Evolutionary conservation across 2,797 vertebrate species (phyloP).

Genomic region (Oreortyx pictus): DNA sequence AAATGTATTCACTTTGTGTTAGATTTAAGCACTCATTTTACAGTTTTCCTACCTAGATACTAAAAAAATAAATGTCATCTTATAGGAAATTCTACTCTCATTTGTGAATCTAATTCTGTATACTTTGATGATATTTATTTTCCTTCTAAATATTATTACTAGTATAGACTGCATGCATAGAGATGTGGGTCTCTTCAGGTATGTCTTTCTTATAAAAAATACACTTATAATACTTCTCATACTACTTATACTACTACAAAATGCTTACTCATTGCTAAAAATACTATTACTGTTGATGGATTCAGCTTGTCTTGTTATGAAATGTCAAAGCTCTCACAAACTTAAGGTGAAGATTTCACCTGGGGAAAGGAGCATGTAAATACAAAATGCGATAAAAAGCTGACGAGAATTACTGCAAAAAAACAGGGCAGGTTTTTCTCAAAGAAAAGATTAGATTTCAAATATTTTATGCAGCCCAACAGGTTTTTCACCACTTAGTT

Average conservation of each 20-base stretch:
- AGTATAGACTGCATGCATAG: neutral
- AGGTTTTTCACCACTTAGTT: neutral
- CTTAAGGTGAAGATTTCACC: conserved; percentile 10
- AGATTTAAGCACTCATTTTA: neutral
- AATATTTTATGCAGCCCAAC: neutral
- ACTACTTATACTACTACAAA: neutral
- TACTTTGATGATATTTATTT: neutral
- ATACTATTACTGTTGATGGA: conserved; percentile 7
- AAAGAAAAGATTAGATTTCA: neutral
- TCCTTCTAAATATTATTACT: neutral
- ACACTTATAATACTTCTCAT: neutral
- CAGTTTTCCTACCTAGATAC: neutral
- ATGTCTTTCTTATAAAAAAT: neutral
- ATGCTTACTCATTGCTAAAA: conserved; percentile 39
- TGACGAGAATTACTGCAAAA: neutral
- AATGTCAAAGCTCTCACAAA: conserved; percentile 23
- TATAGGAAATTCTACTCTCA: neutral
- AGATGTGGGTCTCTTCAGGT: neutral
- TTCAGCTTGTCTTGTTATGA: conserved; percentile 24
- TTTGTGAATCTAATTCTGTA: neutral
- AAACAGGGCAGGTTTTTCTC: neutral
- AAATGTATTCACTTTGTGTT: neutral
- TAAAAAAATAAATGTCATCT: neutral
- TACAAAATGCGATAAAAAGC: neutral
- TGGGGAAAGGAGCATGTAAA: neutral